These are phyloP conservation scores for Brachionus manjavacas DNA, from an alignment of 1,140 invertebrate genomes.

Conservation along the genomic window DNA sequence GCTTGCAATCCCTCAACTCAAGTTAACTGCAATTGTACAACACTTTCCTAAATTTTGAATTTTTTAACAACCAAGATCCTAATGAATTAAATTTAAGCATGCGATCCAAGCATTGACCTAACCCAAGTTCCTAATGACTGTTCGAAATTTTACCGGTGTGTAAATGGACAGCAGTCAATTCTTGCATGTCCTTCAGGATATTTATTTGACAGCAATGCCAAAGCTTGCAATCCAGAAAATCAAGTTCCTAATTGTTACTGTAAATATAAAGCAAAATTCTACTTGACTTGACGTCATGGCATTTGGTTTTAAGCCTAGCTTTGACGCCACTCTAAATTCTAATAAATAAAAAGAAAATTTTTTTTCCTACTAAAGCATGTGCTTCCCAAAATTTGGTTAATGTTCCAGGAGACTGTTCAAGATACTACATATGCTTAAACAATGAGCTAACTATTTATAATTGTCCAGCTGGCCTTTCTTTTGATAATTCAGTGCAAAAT, in stretches of 20 bases:
- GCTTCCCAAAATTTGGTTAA: neutral
- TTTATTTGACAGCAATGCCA: neutral
- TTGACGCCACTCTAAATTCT: too few species aligned
- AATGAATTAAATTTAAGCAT: neutral
- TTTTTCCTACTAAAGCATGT: neutral
- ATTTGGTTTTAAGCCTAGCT: too few species aligned
- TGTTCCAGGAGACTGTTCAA: conserved; percentile 22
- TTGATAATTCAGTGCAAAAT: neutral
- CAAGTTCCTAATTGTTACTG: neutral
- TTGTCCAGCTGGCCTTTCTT: neutral
- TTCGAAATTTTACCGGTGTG: conserved; percentile 5
- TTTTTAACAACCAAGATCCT: neutral
- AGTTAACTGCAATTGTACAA: neutral
- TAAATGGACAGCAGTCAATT: neutral
- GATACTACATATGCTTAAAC: neutral
- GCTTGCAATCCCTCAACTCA: neutral
- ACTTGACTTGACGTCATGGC: neutral
- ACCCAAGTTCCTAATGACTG: conserved; percentile 5
- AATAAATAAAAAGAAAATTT: too few species aligned
- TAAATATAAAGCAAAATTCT: neutral
- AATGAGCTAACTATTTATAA: neutral
- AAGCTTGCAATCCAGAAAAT: neutral
- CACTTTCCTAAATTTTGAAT: neutral
- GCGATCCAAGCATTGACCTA: neutral
- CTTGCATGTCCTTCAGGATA: neutral